Conservation (phyloP, 2,888 invertebrate species). For the Melanargia galathea region DNA sequence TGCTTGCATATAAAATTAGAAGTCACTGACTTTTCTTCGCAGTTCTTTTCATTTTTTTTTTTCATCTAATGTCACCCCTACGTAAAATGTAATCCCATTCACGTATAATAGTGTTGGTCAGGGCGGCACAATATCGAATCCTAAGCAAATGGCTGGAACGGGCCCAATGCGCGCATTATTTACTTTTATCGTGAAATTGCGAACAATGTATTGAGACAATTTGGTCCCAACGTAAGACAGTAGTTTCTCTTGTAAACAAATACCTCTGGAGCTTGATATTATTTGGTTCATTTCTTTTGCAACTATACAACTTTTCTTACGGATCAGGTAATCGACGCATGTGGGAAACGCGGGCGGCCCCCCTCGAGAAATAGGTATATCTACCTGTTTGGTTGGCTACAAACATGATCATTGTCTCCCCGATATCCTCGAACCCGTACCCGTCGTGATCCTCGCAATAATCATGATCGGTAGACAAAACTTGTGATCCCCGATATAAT, state of each 20-base stretch:
- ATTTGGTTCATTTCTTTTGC: not conserved
- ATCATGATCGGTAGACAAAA: too few species aligned
- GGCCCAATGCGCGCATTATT: conserved; percentile 57
- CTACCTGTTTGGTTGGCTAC: too few species aligned
- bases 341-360: too few species aligned
- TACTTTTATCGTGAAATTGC: conserved; percentile 63
- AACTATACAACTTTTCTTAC: not conserved
- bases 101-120: conserved; percentile 32
- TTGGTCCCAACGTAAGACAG: conserved; percentile 11
- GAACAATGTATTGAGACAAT: conserved; percentile 46
- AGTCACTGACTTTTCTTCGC: not conserved
- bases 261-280: not conserved
- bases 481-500: too few species aligned
- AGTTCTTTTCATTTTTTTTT: conserved; percentile 2
- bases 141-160: conserved; percentile 63
- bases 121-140: conserved; percentile 51
- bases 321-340: too few species aligned
- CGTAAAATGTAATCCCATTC: conserved; percentile 16
- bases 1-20: not conserved
- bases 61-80: conserved; percentile 13
- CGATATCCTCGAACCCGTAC: too few species aligned
- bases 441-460: too few species aligned
- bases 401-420: too few species aligned
- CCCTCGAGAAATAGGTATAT: too few species aligned
- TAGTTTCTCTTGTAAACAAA: conserved; percentile 2